Evolutionary conservation across 2,888 invertebrate genomes (phyloP).

Genomic region (Apoda limacodes): DNA sequence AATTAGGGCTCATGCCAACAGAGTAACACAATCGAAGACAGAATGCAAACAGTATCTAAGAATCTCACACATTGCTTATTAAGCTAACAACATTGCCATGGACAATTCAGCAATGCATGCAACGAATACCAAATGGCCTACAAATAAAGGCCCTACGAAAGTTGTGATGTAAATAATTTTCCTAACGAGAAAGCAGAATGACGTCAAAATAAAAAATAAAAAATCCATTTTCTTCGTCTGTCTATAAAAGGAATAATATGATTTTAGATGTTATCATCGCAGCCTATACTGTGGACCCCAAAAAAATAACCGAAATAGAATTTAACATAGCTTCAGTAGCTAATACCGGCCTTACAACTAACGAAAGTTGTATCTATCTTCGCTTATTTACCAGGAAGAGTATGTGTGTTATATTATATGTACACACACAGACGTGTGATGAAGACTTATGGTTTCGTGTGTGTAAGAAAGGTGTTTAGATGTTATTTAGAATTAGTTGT

Average conservation of each 20-base stretch:
- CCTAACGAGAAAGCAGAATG: neutral
- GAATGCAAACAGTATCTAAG: no score
- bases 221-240: constrained; percentile 31
- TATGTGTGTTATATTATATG: constrained; percentile 54
- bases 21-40: no score
- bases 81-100: no score
- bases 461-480: constrained; percentile 37
- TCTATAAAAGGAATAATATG: constrained; percentile 43
- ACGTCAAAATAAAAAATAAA: constrained; percentile 35
- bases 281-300: constrained; percentile 34
- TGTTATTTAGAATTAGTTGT: constrained; percentile 33
- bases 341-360: neutral
- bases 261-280: constrained; percentile 47
- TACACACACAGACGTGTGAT: constrained; percentile 33
- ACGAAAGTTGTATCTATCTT: no score
- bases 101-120: no score
- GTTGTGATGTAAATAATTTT: neutral
- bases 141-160: no score
- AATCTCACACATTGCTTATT: no score
- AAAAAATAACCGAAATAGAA: constrained; percentile 51
- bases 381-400: constrained; percentile 65
- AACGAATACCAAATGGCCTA: no score
- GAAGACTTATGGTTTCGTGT: constrained; percentile 31
- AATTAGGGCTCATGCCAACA: no score
- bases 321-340: constrained; percentile 30